phyloP scores from a whole-genome alignment of 2,113 vertebrate species.

The Henicopernis longicauda region DNA sequence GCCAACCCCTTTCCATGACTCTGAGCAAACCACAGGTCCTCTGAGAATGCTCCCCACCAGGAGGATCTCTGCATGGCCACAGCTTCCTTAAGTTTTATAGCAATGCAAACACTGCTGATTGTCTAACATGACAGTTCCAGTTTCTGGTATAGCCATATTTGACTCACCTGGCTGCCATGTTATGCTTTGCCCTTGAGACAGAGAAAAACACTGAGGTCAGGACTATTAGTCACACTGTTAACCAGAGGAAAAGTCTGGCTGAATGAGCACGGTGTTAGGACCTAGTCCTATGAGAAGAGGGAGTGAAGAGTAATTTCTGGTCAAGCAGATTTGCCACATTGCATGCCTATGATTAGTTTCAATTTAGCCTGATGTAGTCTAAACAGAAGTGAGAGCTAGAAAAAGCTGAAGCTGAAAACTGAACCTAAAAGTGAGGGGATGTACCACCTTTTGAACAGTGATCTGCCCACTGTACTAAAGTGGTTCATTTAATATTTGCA shows the following conservation, averaged over 20 bases:
- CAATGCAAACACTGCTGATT: not conserved
- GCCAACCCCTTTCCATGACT: not conserved
- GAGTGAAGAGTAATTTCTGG: not conserved
- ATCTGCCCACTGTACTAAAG: not conserved
- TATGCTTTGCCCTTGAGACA: not conserved
- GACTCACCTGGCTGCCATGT: not conserved
- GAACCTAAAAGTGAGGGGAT: not conserved
- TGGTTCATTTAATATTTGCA: not conserved
- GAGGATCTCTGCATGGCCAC: not conserved
- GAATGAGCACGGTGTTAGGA: not conserved
- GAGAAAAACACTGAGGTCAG: not conserved
- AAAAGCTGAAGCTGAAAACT: not conserved
- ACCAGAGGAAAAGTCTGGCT: not conserved
- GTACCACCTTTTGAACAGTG: not conserved
- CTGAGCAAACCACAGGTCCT: not conserved
- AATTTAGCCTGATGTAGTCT: not conserved
- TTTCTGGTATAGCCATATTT: not conserved
- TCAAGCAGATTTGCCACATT: not conserved
- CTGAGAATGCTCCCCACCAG: not conserved
- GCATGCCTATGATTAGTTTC: not conserved
- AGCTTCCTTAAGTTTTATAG: not conserved
- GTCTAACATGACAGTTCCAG: not conserved
- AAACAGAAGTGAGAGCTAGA: not conserved
- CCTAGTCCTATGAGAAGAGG: not conserved
- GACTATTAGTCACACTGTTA: not conserved